Conservation (phyloP, 2,888 invertebrate genomes). For the Rhyacophila evoluta region DNA sequence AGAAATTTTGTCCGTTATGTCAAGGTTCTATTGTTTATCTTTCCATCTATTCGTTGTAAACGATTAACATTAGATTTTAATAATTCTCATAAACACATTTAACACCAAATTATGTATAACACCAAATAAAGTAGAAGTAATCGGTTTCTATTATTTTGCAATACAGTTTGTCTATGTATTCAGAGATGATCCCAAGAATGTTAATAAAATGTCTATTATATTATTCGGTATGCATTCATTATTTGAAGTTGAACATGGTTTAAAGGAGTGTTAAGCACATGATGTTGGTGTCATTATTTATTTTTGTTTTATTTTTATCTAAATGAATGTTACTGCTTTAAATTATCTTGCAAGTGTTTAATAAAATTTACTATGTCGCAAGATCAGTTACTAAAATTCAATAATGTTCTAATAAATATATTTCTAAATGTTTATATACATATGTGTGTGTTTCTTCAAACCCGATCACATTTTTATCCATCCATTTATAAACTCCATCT, state of each 20-base stretch:
- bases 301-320: conserved; percentile 45
- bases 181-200: conserved; percentile 9
- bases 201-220: conserved; percentile 12
- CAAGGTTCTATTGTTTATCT: no score
- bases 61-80: no score
- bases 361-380: conserved; percentile 53
- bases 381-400: conserved; percentile 44
- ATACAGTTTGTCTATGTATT: not conserved
- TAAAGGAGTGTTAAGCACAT: conserved; percentile 30
- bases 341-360: conserved; percentile 62
- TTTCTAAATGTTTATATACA: conserved; percentile 52
- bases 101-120: no score
- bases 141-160: not conserved
- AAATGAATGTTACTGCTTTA: conserved; percentile 55
- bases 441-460: not conserved
- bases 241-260: conserved; percentile 39
- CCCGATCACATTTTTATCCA: not conserved
- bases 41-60: no score
- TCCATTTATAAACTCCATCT: no score
- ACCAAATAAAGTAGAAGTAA: no score
- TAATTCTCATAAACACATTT: no score
- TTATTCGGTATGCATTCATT: conserved; percentile 13
- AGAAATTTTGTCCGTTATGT: no score
- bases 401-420: conserved; percentile 48
- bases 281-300: conserved; percentile 43